Percentiles rank a stretch among this genome's conserved stretches.
Conservation (phyloP, 2,888 invertebrate genomes). For the Chloroclystis v-ata region DNA sequence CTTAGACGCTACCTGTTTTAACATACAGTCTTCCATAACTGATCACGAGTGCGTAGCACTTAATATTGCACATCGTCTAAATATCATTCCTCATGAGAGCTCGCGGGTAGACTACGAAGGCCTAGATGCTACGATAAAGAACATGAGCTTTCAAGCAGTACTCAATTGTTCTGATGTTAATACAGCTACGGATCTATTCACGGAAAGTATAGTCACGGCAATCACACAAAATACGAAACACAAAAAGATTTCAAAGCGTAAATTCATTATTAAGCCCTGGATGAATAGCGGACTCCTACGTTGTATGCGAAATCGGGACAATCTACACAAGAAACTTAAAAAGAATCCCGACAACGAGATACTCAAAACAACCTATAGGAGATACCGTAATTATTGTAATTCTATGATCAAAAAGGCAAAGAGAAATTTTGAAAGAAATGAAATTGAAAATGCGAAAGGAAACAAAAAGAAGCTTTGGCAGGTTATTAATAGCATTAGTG, state of each 20-base stretch:
- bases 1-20: background rate
- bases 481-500: slow-evolving; percentile 7
- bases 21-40: background rate
- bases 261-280: background rate
- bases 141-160: background rate
- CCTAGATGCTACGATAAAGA: background rate
- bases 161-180: background rate
- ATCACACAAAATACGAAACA: background rate
- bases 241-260: background rate
- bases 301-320: background rate
- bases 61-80: background rate
- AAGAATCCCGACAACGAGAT: slow-evolving; percentile 5
- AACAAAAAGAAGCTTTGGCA: slow-evolving; percentile 11
- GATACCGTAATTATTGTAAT: too few species aligned
- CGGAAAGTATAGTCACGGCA: background rate
- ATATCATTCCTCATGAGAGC: too few species aligned
- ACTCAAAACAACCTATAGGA: slow-evolving; percentile 8
- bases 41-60: slow-evolving; percentile 4
- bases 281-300: background rate
- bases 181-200: background rate
- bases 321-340: slow-evolving; percentile 2
- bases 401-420: slow-evolving; percentile 9
- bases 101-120: background rate
- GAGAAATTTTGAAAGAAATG: slow-evolving; percentile 1
- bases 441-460: background rate